Conservation (phyloP, 2,888 invertebrate genomes). For the Drosophila cognata region DNA sequence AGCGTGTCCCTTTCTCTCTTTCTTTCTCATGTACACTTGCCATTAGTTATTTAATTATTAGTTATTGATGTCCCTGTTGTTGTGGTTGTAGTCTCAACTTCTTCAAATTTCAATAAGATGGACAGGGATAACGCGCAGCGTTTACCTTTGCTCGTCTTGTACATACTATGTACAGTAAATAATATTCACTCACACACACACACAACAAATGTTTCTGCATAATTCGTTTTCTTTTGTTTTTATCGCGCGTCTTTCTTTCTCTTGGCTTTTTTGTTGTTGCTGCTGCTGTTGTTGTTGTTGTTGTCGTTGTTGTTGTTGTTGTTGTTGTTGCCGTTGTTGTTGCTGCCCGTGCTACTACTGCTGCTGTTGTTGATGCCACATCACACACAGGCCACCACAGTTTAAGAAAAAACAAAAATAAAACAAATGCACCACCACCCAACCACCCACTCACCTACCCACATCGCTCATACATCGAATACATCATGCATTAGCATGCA, state of each 20-base stretch:
- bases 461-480: slow-evolving; percentile 2
- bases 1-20: slow-evolving; percentile 1
- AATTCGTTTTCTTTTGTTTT: slow-evolving; percentile 18
- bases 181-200: slow-evolving; percentile 3
- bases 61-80: slow-evolving; percentile 19
- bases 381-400: slow-evolving; percentile 2
- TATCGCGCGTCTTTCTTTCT: slow-evolving; percentile 17
- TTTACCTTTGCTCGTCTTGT: neutral
- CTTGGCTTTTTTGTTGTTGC: slow-evolving; percentile 33
- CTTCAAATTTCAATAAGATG: neutral
- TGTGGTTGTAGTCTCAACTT: slow-evolving; percentile 7
- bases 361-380: slow-evolving; percentile 40
- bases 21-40: slow-evolving; percentile 29
- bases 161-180: neutral
- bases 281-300: slow-evolving; percentile 46
- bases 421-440: slow-evolving; percentile 7
- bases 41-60: slow-evolving; percentile 4
- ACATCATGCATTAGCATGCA: neutral
- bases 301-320: slow-evolving; percentile 40
- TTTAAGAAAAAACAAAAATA: neutral
- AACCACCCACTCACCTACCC: slow-evolving; percentile 6
- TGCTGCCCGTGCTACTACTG: slow-evolving; percentile 30
- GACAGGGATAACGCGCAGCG: slow-evolving; percentile 7
- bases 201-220: slow-evolving; percentile 10
- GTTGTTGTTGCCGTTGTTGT: slow-evolving; percentile 34